A percentile compares a stretch with the other conserved stretches of the same genome.
Conservation (phyloP, 2,888 invertebrate genomes). For the Leucophenga montana region DNA sequence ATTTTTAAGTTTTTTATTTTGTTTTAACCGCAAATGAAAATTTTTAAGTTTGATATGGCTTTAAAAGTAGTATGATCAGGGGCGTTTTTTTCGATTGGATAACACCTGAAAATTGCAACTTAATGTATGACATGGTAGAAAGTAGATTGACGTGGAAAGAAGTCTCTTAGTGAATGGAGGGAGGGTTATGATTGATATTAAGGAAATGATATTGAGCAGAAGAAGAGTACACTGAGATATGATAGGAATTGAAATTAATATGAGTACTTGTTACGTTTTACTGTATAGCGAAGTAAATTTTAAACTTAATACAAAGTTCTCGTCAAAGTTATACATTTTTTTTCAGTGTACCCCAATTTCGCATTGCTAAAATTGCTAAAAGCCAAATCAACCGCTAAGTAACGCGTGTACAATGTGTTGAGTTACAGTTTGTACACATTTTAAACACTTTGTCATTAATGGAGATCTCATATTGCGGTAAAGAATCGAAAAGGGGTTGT, state of each 20-base stretch:
- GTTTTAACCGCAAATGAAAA: conserved; percentile 24
- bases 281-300: too few relatives aligned
- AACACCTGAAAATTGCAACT: conserved; percentile 64
- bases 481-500: conserved; percentile 40
- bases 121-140: conserved; percentile 38
- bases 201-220: conserved; percentile 57
- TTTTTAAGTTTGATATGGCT: neutral
- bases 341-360: conserved; percentile 38
- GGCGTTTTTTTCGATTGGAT: conserved; percentile 34
- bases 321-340: conserved; percentile 8
- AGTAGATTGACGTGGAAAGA: conserved; percentile 33
- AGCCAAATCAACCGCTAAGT: conserved; percentile 27
- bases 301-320: neutral
- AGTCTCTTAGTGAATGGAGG: conserved; percentile 41
- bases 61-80: conserved; percentile 8
- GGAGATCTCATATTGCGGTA: conserved; percentile 46
- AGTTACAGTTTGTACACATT: conserved; percentile 37
- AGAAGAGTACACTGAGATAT: conserved; percentile 9
- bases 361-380: neutral
- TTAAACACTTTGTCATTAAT: conserved; percentile 49
- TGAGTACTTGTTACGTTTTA: too few relatives aligned
- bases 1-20: conserved; percentile 53
- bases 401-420: conserved; percentile 27
- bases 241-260: too few relatives aligned
- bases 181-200: conserved; percentile 64